Evolutionary conservation across 2,113 vertebrate genomes (phyloP), one percentile per base, ranked within the genome.

Genomic region (Dipodomys merriami): DNA sequence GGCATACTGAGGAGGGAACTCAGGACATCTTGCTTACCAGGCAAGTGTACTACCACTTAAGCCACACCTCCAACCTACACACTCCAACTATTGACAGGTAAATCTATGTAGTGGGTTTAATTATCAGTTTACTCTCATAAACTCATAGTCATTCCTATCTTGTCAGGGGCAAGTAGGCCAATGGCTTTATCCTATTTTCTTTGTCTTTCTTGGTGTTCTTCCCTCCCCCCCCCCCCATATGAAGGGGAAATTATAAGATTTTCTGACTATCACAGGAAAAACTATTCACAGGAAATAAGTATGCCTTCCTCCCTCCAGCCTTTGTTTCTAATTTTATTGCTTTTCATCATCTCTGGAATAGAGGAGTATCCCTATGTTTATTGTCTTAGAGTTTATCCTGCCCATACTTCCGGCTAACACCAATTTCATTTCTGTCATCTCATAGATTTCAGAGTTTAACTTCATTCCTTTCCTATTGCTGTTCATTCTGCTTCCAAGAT

Each of bases 331-430:
- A 60, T 76, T 39, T 73, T 69, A 53, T 89, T 76, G 33, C 39
- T 67, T 92, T 76, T 64, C 33, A 89, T 82, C 89, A 69, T 64
- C 23, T 22, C 57, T 78, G 22, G 65, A 82, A 74, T 15, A 95
- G 53, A 87, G 60, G 12, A 85, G 49, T 5, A 39, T 30, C 23
- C 67, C 53, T 89, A 35, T 83, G 16, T 29, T 91, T 82, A 92
- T 44, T 71, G 30, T 46, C 78, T 33, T 67, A 53, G 77, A 86
- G 65, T 84, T 82, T 27, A 83, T 60, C n/a, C 60, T 85, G 30
- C 39, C 77, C 46, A 78, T 25, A 68, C 20, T 12, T 53, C 19
- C 57, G 3, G 25, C 68, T 20, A 33, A 65, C 9, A 84, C 10
- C 74, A 65, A 4, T 64, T 86, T 69, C 65, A 85, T 68, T 79